These are phyloP conservation scores for Villa cingulata DNA, from an alignment of 2,888 invertebrate species.

Conservation along the genomic window DNA sequence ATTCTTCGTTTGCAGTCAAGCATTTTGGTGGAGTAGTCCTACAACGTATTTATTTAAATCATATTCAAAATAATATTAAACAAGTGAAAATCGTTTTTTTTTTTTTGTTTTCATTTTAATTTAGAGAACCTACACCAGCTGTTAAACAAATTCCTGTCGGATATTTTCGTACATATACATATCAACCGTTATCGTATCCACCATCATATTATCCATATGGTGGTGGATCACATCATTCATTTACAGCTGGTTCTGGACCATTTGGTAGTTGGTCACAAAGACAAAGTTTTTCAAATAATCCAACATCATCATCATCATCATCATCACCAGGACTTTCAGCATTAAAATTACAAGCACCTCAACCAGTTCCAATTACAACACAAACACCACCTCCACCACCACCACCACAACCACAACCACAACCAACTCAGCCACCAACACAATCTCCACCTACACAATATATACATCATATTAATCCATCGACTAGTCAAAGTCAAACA, in stretches of 20 bases:
- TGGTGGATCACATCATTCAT: conserved; percentile 3
- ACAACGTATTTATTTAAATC: conserved; percentile 5
- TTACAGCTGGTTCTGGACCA: background rate
- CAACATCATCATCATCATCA: background rate
- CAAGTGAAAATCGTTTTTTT: background rate
- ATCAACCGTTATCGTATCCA: conserved; percentile 15
- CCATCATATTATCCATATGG: conserved; percentile 6
- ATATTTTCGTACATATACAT: conserved; percentile 17
- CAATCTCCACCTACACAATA: background rate
- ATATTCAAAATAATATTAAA: background rate
- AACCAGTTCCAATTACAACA: background rate
- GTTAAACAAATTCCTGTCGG: conserved; percentile 15
- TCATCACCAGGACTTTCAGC: background rate
- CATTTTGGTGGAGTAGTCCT: conserved; percentile 14
- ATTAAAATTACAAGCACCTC: background rate
- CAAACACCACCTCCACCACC: conserved; percentile 1
- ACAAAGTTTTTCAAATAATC: conserved; percentile 1
- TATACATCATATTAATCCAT: background rate
- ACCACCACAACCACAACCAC: conserved; percentile 1
- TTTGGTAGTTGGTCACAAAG: conserved; percentile 7
- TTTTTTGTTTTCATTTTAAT: background rate
- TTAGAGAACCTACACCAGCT: conserved; percentile 11
- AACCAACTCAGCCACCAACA: conserved; percentile 1
- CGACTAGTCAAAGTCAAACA: background rate
- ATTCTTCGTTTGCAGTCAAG: conserved; percentile 10